Evolutionary conservation across 2,888 invertebrate species (phyloP).

Genomic region (Azorinus chamasolen): DNA sequence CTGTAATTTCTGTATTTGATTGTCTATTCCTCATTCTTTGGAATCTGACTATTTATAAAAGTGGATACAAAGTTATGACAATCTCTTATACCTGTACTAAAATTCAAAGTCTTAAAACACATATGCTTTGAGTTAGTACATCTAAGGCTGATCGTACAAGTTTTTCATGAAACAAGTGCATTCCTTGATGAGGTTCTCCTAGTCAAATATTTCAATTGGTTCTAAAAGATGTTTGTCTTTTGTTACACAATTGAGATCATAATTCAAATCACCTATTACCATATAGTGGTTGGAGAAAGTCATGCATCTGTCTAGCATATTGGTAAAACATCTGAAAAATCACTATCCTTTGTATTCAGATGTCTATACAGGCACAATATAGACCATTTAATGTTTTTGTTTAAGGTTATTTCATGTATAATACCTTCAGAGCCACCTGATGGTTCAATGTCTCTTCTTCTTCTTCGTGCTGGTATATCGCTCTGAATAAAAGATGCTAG

Average conservation of each 20-base stretch:
- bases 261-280: too few species aligned
- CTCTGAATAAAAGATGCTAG: conserved; percentile 3
- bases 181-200: neutral
- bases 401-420: neutral
- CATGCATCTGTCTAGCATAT: conserved; percentile 1
- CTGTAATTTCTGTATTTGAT: conserved; percentile 9
- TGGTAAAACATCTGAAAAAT: neutral
- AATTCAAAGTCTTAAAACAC: neutral
- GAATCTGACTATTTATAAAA: neutral
- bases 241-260: too few species aligned
- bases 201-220: neutral
- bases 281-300: too few species aligned
- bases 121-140: neutral
- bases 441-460: conserved; percentile 1
- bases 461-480: conserved; percentile 1
- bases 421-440: neutral
- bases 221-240: too few species aligned
- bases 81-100: conserved; percentile 3
- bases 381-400: conserved; percentile 8
- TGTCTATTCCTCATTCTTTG: conserved; percentile 2
- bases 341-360: neutral
- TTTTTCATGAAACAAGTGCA: neutral
- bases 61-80: conserved; percentile 5
- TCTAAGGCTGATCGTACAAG: neutral
- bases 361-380: conserved; percentile 4